Evolutionary conservation across 2,888 invertebrate genomes (phyloP).

Genomic region (Thera britannica): DNA sequence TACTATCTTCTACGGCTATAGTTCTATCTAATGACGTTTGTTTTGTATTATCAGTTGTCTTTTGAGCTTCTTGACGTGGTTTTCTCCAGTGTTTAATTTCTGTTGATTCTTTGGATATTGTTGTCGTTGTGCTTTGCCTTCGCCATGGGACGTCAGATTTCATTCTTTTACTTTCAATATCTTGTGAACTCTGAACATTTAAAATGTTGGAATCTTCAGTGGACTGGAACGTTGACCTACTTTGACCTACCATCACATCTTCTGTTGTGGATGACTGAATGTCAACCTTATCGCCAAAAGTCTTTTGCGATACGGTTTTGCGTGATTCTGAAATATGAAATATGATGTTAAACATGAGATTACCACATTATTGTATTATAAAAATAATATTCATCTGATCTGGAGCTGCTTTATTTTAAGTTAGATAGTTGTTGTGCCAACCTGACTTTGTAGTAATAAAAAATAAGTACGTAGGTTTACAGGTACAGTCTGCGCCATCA

Average conservation of each 20-base stretch:
- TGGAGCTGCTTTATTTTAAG: too few species aligned
- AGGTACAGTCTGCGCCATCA: too few species aligned
- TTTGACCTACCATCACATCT: slow-evolving; percentile 48
- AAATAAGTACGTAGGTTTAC: too few species aligned
- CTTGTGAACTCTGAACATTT: slow-evolving; percentile 62
- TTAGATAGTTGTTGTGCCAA: too few species aligned
- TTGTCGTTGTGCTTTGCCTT: slow-evolving; percentile 45
- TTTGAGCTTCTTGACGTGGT: slow-evolving; percentile 40
- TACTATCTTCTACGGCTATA: slow-evolving; percentile 46
- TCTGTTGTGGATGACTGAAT: slow-evolving; percentile 46
- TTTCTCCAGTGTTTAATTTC: slow-evolving; percentile 61
- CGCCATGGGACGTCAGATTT: slow-evolving; percentile 68
- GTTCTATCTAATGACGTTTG: slow-evolving; percentile 42
- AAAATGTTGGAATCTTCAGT: slow-evolving; percentile 75
- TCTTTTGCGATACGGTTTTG: slow-evolving; percentile 56
- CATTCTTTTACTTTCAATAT: slow-evolving; percentile 60
- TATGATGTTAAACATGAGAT: not conserved
- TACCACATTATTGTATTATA: not conserved
- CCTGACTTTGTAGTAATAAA: too few species aligned
- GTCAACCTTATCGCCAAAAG: slow-evolving; percentile 61
- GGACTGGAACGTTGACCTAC: slow-evolving; percentile 59
- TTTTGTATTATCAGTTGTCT: slow-evolving; percentile 28
- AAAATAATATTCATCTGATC: not conserved
- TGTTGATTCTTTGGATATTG: slow-evolving; percentile 44
- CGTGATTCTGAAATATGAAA: slow-evolving; percentile 64